Conservation (phyloP, 1,140 invertebrate species). For the Rhyacophila brunnea region DNA sequence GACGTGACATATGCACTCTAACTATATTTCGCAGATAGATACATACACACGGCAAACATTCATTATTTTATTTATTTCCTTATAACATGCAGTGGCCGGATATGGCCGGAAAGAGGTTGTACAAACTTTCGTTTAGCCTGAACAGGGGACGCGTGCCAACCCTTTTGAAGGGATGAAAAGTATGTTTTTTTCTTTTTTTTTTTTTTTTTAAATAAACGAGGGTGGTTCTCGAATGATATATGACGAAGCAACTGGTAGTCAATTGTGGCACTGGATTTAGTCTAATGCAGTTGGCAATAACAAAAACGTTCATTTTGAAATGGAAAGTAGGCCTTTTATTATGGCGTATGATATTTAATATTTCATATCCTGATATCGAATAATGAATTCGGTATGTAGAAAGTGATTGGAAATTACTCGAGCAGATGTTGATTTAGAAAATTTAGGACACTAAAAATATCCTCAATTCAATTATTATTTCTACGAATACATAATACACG, state of each 20-base stretch:
- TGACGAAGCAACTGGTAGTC: slow-evolving; percentile 31
- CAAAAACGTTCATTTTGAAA: too few relatives aligned
- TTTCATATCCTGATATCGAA: too few relatives aligned
- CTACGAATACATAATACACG: too few relatives aligned
- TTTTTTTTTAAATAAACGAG: slow-evolving; percentile 33
- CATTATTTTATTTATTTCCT: slow-evolving; percentile 21
- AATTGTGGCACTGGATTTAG: slow-evolving; percentile 17
- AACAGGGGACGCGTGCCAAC: slow-evolving; percentile 29
- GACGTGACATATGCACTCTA: too few relatives aligned
- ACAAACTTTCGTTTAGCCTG: slow-evolving; percentile 6
- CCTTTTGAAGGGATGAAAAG: slow-evolving; percentile 19
- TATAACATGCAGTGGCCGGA: slow-evolving; percentile 12
- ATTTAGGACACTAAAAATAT: too few relatives aligned
- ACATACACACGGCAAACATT: slow-evolving; percentile 5
- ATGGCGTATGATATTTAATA: too few relatives aligned
- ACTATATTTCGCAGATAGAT: too few relatives aligned
- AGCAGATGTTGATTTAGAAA: too few relatives aligned
- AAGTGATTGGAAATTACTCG: too few relatives aligned
- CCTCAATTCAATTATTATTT: too few relatives aligned
- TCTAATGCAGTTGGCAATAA: neutral
- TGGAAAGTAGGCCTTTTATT: too few relatives aligned
- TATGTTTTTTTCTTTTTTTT: neutral
- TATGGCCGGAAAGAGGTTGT: slow-evolving; percentile 22
- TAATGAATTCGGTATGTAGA: too few relatives aligned
- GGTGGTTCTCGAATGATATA: slow-evolving; percentile 27